phyloP scores from a whole-genome alignment of 2,888 invertebrate genomes.

The Xanthorhoe spadicearia region DNA sequence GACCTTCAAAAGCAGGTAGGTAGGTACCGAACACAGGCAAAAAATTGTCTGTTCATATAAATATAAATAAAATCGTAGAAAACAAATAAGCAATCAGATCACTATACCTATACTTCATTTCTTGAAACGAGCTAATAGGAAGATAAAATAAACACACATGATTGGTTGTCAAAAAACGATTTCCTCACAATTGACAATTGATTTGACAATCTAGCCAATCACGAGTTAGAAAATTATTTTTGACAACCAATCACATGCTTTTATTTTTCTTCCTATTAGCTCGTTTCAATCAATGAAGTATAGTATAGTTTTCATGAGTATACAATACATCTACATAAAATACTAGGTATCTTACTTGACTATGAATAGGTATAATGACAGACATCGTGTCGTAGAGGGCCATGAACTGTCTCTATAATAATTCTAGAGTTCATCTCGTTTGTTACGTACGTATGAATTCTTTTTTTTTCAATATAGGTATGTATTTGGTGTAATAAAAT shows the following conservation, averaged over 20 bases:
- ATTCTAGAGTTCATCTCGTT: slow-evolving; percentile 72
- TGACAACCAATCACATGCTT: too few relatives aligned
- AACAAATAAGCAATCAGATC: background rate
- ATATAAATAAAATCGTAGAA: background rate
- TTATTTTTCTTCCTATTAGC: too few relatives aligned
- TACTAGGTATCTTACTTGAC: background rate
- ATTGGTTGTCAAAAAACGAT: too few relatives aligned
- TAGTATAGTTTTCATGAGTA: background rate
- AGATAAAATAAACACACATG: too few relatives aligned
- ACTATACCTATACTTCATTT: too few relatives aligned
- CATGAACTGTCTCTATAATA: slow-evolving; percentile 77
- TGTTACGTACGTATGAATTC: slow-evolving; percentile 46
- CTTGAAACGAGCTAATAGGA: too few relatives aligned
- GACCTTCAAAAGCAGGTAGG: slow-evolving; percentile 34
- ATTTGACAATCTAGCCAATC: too few relatives aligned
- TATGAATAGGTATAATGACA: slow-evolving; percentile 41
- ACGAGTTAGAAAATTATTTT: too few relatives aligned
- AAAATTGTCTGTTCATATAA: slow-evolving; percentile 12
- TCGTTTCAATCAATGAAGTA: too few relatives aligned
- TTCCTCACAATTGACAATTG: too few relatives aligned
- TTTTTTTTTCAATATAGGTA: too few relatives aligned
- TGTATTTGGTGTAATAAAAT: too few relatives aligned
- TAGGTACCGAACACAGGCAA: slow-evolving; percentile 9
- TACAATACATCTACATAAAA: background rate
- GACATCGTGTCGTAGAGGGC: slow-evolving; percentile 65